A percentile compares a stretch with the other conserved stretches of the same genome.
Evolutionary conservation across 2,797 vertebrate species (phyloP).

Genomic region (Ambastaia sidthimunki): DNA sequence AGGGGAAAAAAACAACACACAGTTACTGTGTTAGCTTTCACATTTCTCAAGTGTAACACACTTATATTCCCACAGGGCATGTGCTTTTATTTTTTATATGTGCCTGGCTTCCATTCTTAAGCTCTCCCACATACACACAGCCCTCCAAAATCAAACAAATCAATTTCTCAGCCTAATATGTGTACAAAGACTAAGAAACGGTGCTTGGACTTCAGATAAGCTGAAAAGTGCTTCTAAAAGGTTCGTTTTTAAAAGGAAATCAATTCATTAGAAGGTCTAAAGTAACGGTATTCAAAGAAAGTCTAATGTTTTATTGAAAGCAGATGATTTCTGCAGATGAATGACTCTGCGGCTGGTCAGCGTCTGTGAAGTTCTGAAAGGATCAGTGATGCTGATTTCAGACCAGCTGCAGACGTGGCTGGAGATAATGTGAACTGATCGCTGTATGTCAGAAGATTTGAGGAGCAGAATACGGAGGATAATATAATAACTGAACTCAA

Average conservation of each 20-base stretch:
- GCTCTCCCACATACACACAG: neutral
- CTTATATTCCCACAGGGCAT: neutral
- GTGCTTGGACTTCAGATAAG: neutral
- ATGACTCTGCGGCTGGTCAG: neutral
- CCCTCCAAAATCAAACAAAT: neutral
- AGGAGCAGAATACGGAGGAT: neutral
- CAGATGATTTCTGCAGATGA: neutral
- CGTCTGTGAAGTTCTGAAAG: neutral
- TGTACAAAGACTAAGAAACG: neutral
- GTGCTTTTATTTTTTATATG: neutral
- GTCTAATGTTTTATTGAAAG: neutral
- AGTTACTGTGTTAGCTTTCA: slow-evolving; percentile 40
- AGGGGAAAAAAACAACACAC: slow-evolving; percentile 12
- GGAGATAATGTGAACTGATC: neutral
- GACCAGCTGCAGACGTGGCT: neutral
- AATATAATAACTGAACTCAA: neutral
- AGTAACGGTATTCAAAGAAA: neutral
- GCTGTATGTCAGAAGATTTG: neutral
- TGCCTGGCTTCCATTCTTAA: neutral
- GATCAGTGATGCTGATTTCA: neutral
- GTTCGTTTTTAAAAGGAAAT: slow-evolving; percentile 1
- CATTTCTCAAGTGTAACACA: slow-evolving; percentile 31
- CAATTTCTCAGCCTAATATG: neutral
- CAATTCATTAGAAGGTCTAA: neutral
- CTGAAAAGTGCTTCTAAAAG: neutral